Conservation (phyloP, 2,797 vertebrate genomes). For the Austrolebias charrua region DNA sequence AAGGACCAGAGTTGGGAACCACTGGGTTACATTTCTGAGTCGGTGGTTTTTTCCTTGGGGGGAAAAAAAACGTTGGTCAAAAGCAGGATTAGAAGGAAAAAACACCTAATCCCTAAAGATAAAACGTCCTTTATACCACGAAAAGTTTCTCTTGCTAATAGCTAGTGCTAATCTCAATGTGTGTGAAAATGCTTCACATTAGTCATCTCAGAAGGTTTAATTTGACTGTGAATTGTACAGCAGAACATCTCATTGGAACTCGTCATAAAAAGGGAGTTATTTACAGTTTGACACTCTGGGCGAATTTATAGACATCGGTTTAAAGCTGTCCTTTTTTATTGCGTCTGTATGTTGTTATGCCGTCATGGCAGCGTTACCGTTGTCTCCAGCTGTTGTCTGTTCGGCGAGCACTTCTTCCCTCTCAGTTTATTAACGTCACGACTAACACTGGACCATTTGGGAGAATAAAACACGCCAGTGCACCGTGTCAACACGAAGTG, state of each 20-base stretch:
- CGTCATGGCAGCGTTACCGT: slow-evolving; percentile 46
- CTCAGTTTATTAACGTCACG: slow-evolving; percentile 58
- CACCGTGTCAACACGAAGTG: slow-evolving; percentile 51
- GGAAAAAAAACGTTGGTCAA: slow-evolving; percentile 25
- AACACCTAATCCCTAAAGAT: slow-evolving; percentile 40
- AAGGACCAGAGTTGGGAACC: no score
- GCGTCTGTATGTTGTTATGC: slow-evolving; percentile 37
- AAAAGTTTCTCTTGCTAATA: slow-evolving; percentile 25
- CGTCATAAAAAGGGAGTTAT: slow-evolving; percentile 39
- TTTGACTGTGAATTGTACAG: slow-evolving; percentile 59
- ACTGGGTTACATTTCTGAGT: slow-evolving; percentile 25
- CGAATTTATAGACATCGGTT: slow-evolving; percentile 30
- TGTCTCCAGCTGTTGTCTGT: slow-evolving; percentile 64
- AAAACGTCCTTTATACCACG: slow-evolving; percentile 7
- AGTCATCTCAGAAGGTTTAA: slow-evolving; percentile 66
- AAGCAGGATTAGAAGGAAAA: slow-evolving; percentile 8
- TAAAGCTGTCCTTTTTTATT: slow-evolving; percentile 29
- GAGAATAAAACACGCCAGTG: slow-evolving; percentile 63
- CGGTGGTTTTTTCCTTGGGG: slow-evolving; percentile 18
- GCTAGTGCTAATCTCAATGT: slow-evolving; percentile 45
- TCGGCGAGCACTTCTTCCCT: slow-evolving; percentile 49
- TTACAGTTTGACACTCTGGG: slow-evolving; percentile 34
- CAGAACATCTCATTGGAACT: slow-evolving; percentile 50
- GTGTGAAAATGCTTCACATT: slow-evolving; percentile 43
- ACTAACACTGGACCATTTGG: slow-evolving; percentile 58